Percentiles rank a stretch among this genome's conserved stretches.
Conservation (phyloP, 2,888 invertebrate genomes). For the Himalopsyche kuldschensis region DNA sequence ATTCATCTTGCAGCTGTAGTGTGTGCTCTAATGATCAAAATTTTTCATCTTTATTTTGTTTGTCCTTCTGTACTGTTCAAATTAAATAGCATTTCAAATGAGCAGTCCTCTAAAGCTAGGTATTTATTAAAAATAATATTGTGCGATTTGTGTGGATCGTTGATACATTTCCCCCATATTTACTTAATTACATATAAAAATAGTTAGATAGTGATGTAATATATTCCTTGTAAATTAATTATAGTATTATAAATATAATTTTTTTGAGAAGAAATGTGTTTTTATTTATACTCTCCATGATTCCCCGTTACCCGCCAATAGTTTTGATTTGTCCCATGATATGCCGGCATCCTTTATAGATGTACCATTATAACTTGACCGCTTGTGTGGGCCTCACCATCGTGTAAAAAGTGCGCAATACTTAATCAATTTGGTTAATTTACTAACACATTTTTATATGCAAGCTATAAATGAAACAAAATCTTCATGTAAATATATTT, state of each 20-base stretch:
- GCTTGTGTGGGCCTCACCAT: too few relatives aligned
- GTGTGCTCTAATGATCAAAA: background rate
- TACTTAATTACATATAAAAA: background rate
- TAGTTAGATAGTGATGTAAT: background rate
- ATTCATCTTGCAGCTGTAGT: background rate
- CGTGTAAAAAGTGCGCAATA: too few relatives aligned
- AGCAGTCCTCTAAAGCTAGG: background rate
- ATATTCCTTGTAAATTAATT: background rate
- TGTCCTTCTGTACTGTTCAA: background rate
- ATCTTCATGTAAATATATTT: too few relatives aligned
- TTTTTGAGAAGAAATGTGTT: background rate
- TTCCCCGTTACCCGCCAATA: too few relatives aligned
- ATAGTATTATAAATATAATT: background rate
- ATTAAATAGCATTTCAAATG: background rate
- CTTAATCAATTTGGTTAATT: too few relatives aligned
- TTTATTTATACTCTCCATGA: background rate
- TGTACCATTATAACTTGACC: too few relatives aligned
- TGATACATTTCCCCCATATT: background rate
- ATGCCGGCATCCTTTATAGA: too few relatives aligned
- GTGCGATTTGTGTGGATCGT: background rate
- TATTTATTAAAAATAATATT: background rate
- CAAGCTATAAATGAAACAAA: too few relatives aligned
- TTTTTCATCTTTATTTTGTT: background rate
- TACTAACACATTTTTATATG: too few relatives aligned
- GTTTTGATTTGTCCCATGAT: too few relatives aligned